phyloP scores from a whole-genome alignment of 2,797 vertebrate genomes.

The Brachymystax lenok region DNA sequence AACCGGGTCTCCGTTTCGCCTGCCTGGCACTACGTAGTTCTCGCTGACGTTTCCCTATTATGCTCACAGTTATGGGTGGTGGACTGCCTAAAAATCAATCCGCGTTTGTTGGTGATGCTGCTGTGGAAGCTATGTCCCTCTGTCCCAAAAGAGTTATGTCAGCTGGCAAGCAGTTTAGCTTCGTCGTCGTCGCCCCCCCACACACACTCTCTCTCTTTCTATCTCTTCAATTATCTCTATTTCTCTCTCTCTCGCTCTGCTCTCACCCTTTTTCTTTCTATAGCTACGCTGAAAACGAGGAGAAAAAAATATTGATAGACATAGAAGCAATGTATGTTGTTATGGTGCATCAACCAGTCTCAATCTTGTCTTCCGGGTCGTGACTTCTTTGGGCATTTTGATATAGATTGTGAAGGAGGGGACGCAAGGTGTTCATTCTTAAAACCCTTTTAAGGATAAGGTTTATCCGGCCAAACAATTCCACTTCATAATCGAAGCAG shows the following conservation, averaged over 20 bases:
- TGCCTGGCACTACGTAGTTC: not conserved
- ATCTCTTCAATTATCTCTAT: no score
- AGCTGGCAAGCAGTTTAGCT: slow-evolving; percentile 1
- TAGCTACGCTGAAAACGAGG: slow-evolving; percentile 47
- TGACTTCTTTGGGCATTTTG: slow-evolving; percentile 21
- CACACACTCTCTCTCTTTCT: not conserved
- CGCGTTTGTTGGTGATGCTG: slow-evolving; percentile 7
- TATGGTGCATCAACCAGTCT: slow-evolving; percentile 67
- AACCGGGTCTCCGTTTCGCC: not conserved
- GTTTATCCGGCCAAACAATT: not conserved
- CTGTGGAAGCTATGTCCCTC: slow-evolving; percentile 14
- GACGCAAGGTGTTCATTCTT: not conserved
- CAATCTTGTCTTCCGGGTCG: slow-evolving; percentile 66
- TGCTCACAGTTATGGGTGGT: not conserved
- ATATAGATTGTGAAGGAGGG: not conserved
- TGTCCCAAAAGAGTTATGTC: slow-evolving; percentile 28
- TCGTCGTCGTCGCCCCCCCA: no score
- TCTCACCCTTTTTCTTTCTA: no score
- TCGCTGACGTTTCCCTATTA: not conserved
- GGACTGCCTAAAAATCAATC: not conserved
- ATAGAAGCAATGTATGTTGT: slow-evolving; percentile 59
- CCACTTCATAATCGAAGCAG: not conserved
- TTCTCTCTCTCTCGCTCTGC: no score
- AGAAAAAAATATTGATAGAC: slow-evolving; percentile 34
- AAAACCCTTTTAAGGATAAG: not conserved